Conservation (phyloP, 1,140 invertebrate genomes). For the Leptinotarsa lineolata region DNA sequence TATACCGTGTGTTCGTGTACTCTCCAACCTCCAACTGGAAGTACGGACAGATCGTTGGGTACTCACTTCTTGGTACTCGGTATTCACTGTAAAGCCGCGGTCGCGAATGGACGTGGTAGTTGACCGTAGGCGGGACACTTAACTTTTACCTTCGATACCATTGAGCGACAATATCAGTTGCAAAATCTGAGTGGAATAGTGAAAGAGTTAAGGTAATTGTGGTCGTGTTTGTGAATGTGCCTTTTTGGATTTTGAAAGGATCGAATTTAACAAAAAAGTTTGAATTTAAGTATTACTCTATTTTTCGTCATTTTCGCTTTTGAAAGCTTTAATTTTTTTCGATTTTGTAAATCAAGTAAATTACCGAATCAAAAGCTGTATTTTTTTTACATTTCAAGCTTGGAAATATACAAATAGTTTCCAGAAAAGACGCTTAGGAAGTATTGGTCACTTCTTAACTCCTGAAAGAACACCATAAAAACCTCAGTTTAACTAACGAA, state of each 20-base stretch:
- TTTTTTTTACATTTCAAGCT: too few species aligned
- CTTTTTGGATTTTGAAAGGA: background rate
- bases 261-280: background rate
- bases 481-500: too few species aligned
- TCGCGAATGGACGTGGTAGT: constrained; percentile 32
- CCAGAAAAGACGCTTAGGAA: too few species aligned
- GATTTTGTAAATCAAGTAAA: too few species aligned
- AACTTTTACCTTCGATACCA: constrained; percentile 33
- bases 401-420: too few species aligned
- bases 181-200: constrained; percentile 15
- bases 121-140: constrained; percentile 24
- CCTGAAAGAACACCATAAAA: too few species aligned
- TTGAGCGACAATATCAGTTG: constrained; percentile 11
- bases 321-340: too few species aligned
- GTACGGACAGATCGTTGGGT: constrained; percentile 1
- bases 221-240: constrained; percentile 1
- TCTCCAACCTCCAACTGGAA: background rate
- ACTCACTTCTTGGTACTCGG: background rate
- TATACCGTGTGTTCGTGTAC: background rate
- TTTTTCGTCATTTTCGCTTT: background rate
- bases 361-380: too few species aligned
- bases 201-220: constrained; percentile 10
- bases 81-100: constrained; percentile 29
- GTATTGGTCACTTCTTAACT: too few species aligned
- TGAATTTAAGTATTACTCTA: background rate